phyloP scores from a whole-genome alignment of 30 jellyfish, hydroid and myxozoan genomes.

The Cassiopea andromeda region DNA sequence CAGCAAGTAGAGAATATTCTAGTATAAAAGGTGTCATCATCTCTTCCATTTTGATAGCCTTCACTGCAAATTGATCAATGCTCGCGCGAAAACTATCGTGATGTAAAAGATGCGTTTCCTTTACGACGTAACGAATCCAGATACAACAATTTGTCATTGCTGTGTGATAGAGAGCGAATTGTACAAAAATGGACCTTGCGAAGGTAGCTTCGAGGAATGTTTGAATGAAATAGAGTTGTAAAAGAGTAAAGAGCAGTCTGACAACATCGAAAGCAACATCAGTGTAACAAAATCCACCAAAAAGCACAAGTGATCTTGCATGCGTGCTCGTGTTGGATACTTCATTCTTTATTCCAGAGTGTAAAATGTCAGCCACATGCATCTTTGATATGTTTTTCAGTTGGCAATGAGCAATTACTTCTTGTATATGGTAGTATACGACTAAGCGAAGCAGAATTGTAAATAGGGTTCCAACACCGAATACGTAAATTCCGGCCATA shows the following conservation, averaged over 20 bases:
- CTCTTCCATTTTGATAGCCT: conserved; percentile 17
- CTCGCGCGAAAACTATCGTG: not conserved
- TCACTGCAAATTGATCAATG: conserved; percentile 12
- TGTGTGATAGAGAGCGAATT: conserved; percentile 27
- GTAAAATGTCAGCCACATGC: not conserved
- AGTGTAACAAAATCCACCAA: conserved; percentile 25
- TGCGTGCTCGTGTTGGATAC: not conserved
- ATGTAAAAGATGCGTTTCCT: conserved; percentile 46
- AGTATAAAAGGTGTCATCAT: conserved; percentile 57
- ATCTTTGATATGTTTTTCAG: not conserved
- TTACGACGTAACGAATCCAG: conserved; percentile 52
- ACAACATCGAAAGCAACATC: conserved; percentile 19
- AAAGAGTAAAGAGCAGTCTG: conserved; percentile 13
- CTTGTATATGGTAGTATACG: not conserved
- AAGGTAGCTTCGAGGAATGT: conserved; percentile 30
- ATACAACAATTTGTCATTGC: conserved; percentile 36
- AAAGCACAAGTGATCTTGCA: not conserved
- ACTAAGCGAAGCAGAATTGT: not conserved
- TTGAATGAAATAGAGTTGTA: conserved; percentile 44
- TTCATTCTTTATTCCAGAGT: not conserved
- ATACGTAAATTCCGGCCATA: conserved; percentile 29
- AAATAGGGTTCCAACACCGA: conserved; percentile 34
- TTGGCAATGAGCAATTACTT: not conserved
- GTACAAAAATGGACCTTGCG: not conserved
- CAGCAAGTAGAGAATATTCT: conserved; percentile 62